phyloP scores from a whole-genome alignment of 1,140 invertebrate genomes.

The Frieseomelitta varia region DNA sequence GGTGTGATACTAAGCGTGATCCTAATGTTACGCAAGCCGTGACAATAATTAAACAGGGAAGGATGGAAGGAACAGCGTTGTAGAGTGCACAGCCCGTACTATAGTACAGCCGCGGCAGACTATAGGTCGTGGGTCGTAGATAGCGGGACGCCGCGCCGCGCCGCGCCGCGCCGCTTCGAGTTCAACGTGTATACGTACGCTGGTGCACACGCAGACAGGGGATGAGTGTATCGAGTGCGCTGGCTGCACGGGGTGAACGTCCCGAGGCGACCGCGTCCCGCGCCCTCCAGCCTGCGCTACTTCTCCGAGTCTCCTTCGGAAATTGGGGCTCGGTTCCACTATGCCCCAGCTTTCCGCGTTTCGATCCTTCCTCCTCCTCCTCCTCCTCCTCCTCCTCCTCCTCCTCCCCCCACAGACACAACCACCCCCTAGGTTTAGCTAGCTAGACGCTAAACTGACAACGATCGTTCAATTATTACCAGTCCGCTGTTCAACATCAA shows the following conservation, averaged over 20 bases:
- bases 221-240: slow-evolving; percentile 67
- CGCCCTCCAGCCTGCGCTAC: slow-evolving; percentile 52
- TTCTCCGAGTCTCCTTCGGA: slow-evolving; percentile 51
- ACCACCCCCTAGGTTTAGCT: background rate
- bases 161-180: background rate
- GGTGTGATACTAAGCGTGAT: too few relatives aligned
- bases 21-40: background rate
- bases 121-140: slow-evolving; percentile 24
- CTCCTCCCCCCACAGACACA: too few relatives aligned
- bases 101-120: slow-evolving; percentile 24
- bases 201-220: slow-evolving; percentile 27
- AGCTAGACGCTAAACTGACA: too few relatives aligned
- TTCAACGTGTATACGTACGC: slow-evolving; percentile 22
- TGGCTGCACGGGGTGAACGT: slow-evolving; percentile 69
- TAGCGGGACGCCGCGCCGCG: slow-evolving; percentile 3
- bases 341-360: slow-evolving; percentile 27
- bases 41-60: background rate
- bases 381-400: too few relatives aligned
- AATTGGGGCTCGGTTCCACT: slow-evolving; percentile 56
- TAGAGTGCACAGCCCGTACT: background rate
- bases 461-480: too few relatives aligned
- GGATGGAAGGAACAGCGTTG: background rate
- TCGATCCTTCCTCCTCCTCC: slow-evolving; percentile 46
- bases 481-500: too few relatives aligned
- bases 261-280: slow-evolving; percentile 72